Evolutionary conservation across 1,140 invertebrate genomes (phyloP).

Genomic region (Drosophila mojavensis): DNA sequence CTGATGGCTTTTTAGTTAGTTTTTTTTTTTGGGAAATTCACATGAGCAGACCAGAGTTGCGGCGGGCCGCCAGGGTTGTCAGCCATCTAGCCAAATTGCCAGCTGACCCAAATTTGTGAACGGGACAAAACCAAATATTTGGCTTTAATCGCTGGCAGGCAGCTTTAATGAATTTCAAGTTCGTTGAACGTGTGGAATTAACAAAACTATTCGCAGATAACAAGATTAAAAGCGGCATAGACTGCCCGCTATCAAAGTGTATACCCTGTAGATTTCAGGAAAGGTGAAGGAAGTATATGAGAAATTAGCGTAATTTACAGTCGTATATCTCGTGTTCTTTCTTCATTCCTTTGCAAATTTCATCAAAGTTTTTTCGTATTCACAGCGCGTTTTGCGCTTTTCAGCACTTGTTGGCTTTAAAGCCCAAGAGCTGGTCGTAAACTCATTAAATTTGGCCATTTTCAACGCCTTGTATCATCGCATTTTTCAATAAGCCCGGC

Average conservation of each 20-base stretch:
- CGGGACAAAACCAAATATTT: slow-evolving; percentile 61
- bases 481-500: slow-evolving; percentile 57
- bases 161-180: slow-evolving; percentile 42
- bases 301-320: background rate
- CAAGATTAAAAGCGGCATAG: background rate
- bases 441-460: slow-evolving; percentile 47
- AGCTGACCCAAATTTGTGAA: slow-evolving; percentile 63
- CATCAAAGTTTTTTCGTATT: background rate
- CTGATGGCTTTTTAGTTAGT: slow-evolving; percentile 48
- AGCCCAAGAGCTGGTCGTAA: slow-evolving; percentile 27
- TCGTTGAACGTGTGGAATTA: background rate
- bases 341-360: no score
- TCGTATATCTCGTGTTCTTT: no score
- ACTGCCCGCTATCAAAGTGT: no score
- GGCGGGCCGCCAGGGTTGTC: slow-evolving; percentile 12
- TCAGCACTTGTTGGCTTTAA: slow-evolving; percentile 24
- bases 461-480: slow-evolving; percentile 44
- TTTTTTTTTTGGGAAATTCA: slow-evolving; percentile 56
- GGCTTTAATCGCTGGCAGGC: slow-evolving; percentile 54
- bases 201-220: slow-evolving; percentile 1
- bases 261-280: background rate
- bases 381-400: no score
- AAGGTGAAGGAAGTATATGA: background rate
- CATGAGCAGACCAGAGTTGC: slow-evolving; percentile 18
- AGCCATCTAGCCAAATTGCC: slow-evolving; percentile 36